Evolutionary conservation across 1,140 invertebrate genomes (phyloP).

Genomic region (Agrypnia vestita): DNA sequence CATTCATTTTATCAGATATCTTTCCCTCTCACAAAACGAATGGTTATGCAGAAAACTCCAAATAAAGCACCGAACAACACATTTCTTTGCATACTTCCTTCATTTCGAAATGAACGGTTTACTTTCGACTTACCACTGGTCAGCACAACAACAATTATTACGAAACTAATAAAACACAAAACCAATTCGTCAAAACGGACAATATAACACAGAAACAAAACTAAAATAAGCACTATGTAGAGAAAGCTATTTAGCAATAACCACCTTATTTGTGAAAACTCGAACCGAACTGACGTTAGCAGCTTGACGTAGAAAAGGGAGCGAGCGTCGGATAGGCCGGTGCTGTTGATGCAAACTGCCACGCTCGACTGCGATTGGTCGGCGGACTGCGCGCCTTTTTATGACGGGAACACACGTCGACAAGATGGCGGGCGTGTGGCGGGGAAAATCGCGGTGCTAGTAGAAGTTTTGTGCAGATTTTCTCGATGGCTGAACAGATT

Average conservation of each 20-base stretch:
- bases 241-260: slow-evolving; percentile 19
- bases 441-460: background rate
- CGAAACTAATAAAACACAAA: background rate
- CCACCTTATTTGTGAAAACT: slow-evolving; percentile 15
- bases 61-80: too few relatives aligned
- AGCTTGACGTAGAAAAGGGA: slow-evolving; percentile 5
- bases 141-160: background rate
- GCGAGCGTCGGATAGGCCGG: background rate
- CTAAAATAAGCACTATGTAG: background rate
- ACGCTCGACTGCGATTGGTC: slow-evolving; percentile 27
- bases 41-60: too few relatives aligned
- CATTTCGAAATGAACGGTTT: slow-evolving; percentile 8
- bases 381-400: slow-evolving; percentile 1
- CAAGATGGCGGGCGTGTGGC: slow-evolving; percentile 13
- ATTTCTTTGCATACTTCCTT: background rate
- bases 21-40: too few relatives aligned
- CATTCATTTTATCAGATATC: too few relatives aligned
- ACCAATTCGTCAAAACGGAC: background rate
- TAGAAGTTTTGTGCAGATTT: too few relatives aligned
- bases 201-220: slow-evolving; percentile 2
- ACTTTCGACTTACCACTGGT: background rate
- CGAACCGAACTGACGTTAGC: slow-evolving; percentile 21
- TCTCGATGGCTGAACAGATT: too few relatives aligned
- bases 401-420: background rate
- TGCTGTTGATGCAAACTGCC: background rate